These are phyloP conservation scores for Oncorhynchus masou DNA, from an alignment of 2,113 vertebrate genomes.

Conservation along the genomic window DNA sequence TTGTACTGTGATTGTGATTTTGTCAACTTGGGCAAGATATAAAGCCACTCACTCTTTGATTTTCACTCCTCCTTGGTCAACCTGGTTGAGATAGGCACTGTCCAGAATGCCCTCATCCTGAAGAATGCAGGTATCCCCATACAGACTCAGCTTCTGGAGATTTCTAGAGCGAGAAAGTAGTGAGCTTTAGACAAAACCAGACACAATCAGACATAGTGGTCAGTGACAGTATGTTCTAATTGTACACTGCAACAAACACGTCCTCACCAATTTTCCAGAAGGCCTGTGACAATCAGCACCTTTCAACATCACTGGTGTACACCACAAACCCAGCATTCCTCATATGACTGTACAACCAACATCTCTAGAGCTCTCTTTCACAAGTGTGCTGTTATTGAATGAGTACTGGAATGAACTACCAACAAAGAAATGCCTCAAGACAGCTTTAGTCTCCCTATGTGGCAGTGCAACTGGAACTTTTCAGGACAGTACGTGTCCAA, in stretches of 20 bases:
- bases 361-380: not conserved
- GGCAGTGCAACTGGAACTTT: too few species aligned
- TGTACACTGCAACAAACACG: not conserved
- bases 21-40: too few species aligned
- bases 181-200: not conserved
- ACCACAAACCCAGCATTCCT: not conserved
- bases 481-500: too few species aligned
- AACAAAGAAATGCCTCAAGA: not conserved
- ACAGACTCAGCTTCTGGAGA: conserved; percentile 92
- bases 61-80: conserved; percentile 93
- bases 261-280: too few species aligned
- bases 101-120: conserved; percentile 90
- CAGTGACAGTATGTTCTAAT: not conserved
- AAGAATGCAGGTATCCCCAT: conserved; percentile 91
- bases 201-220: not conserved
- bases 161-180: conserved; percentile 74
- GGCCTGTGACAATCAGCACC: too few species aligned
- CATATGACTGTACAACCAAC: not conserved
- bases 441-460: not conserved
- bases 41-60: conserved; percentile 88
- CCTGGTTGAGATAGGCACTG: conserved; percentile 86
- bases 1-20: too few species aligned
- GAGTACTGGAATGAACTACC: not conserved
- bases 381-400: not conserved
- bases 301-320: not conserved